A percentile compares a stretch with the other conserved stretches of the same genome.
Conservation (phyloP, 30 jellyfish, hydroid and myxozoan species). For the Nemopilema nomurai region DNA sequence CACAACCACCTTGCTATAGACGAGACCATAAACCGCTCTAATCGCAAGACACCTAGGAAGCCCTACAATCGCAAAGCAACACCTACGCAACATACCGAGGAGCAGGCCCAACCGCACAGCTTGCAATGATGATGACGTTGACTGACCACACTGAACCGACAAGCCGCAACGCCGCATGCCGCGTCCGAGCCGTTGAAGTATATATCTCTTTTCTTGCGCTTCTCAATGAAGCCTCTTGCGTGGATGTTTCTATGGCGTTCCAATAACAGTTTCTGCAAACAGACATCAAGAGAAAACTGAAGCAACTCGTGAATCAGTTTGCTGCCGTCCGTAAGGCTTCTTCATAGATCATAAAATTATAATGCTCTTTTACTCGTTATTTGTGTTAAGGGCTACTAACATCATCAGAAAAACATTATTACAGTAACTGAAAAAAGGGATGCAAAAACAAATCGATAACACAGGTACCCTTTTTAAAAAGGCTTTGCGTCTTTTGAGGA, state of each 20-base stretch:
- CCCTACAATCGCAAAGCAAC: too few relatives aligned
- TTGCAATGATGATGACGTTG: constrained; percentile 65
- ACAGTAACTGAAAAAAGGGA: too few relatives aligned
- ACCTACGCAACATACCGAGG: constrained; percentile 53
- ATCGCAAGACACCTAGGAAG: background rate
- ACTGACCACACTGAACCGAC: constrained; percentile 45
- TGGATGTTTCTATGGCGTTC: constrained; percentile 65
- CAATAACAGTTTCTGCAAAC: constrained; percentile 28
- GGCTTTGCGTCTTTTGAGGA: too few relatives aligned
- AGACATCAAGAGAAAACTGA: too few relatives aligned
- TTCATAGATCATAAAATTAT: too few relatives aligned
- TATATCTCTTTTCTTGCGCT: constrained; percentile 59
- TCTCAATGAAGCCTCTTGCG: constrained; percentile 66
- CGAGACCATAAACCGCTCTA: background rate
- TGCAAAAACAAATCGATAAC: too few relatives aligned
- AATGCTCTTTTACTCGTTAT: too few relatives aligned
- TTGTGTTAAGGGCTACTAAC: too few relatives aligned
- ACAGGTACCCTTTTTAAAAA: too few relatives aligned
- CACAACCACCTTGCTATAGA: background rate
- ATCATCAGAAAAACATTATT: too few relatives aligned
- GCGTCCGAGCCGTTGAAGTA: constrained; percentile 56
- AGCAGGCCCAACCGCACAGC: constrained; percentile 67
- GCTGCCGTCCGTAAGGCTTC: too few relatives aligned
- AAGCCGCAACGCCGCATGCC: constrained; percentile 38
- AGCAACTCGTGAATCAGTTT: too few relatives aligned